Percentiles rank a stretch among this genome's conserved stretches.
These are phyloP conservation scores for Cheilosia variabilis DNA, from an alignment of 2,888 invertebrate genomes.

Conservation along the genomic window DNA sequence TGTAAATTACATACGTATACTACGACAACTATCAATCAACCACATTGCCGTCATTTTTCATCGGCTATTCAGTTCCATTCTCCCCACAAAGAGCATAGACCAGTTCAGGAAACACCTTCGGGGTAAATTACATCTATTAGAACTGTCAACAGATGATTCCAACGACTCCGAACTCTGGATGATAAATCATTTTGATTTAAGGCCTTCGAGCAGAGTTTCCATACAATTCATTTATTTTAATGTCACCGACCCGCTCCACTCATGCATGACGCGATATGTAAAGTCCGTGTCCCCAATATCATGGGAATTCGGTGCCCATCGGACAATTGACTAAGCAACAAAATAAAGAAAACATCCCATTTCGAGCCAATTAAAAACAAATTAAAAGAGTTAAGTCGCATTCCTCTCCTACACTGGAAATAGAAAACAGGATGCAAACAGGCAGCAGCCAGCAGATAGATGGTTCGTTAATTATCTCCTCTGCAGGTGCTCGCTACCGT, in stretches of 20 bases:
- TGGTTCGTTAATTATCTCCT: slow-evolving; percentile 64
- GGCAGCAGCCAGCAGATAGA: slow-evolving; percentile 8
- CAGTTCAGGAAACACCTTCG: slow-evolving; percentile 56
- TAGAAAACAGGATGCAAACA: slow-evolving; percentile 48
- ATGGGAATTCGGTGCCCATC: slow-evolving; percentile 28
- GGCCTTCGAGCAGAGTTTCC: slow-evolving; percentile 53
- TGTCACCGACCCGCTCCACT: slow-evolving; percentile 65
- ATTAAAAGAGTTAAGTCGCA: slow-evolving; percentile 61
- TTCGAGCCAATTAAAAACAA: slow-evolving; percentile 69
- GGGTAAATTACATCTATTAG: slow-evolving; percentile 73
- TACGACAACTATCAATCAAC: slow-evolving; percentile 70
- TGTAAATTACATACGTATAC: slow-evolving; percentile 50
- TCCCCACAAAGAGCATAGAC: not conserved
- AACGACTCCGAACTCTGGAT: slow-evolving; percentile 31
- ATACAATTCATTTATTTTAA: slow-evolving; percentile 56
- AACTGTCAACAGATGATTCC: slow-evolving; percentile 73
- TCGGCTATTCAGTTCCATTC: slow-evolving; percentile 14
- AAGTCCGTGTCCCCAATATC: slow-evolving; percentile 8
- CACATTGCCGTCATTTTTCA: slow-evolving; percentile 61
- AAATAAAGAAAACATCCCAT: slow-evolving; percentile 5
- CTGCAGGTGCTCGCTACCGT: slow-evolving; percentile 44
- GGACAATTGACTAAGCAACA: slow-evolving; percentile 38
- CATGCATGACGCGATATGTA: slow-evolving; percentile 49
- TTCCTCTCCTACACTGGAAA: slow-evolving; percentile 42
- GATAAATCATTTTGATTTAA: slow-evolving; percentile 74